A percentile compares a stretch with the other conserved stretches of the same genome.
Conservation (phyloP, 2,888 invertebrate genomes). For the Magallana nippona region DNA sequence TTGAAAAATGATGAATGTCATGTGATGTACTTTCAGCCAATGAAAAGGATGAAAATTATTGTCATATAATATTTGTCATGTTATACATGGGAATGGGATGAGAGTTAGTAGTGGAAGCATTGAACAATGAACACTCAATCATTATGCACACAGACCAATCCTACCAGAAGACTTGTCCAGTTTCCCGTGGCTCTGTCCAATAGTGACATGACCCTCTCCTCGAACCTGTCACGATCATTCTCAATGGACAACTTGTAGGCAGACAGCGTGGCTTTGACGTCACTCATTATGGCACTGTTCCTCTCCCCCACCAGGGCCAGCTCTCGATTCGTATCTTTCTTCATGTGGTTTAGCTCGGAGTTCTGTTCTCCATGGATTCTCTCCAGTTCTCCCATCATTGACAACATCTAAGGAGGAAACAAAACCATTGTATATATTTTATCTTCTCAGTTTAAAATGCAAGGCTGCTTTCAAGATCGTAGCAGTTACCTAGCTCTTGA, state of each 20-base stretch:
- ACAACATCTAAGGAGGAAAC: constrained; percentile 58
- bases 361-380: constrained; percentile 62
- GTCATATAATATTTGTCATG: too few species aligned
- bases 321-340: constrained; percentile 71
- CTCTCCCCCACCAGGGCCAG: constrained; percentile 71
- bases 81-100: too few species aligned
- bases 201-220: constrained; percentile 67
- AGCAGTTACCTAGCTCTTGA: too few species aligned
- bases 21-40: too few species aligned
- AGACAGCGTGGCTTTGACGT: constrained; percentile 66
- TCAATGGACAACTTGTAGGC: constrained; percentile 63
- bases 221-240: constrained; percentile 73
- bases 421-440: not conserved
- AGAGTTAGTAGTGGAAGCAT: too few species aligned
- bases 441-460: too few species aligned
- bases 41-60: too few species aligned
- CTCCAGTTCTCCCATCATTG: constrained; percentile 68
- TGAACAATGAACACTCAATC: too few species aligned
- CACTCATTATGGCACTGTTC: constrained; percentile 68
- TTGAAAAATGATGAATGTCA: too few species aligned
- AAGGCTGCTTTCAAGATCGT: too few species aligned
- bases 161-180: constrained; percentile 64
- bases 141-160: not conserved
- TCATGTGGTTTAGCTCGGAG: constrained; percentile 69
- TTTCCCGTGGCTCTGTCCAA: constrained; percentile 70